Conservation (phyloP, 2,113 vertebrate species). For the Halcyon senegalensis region DNA sequence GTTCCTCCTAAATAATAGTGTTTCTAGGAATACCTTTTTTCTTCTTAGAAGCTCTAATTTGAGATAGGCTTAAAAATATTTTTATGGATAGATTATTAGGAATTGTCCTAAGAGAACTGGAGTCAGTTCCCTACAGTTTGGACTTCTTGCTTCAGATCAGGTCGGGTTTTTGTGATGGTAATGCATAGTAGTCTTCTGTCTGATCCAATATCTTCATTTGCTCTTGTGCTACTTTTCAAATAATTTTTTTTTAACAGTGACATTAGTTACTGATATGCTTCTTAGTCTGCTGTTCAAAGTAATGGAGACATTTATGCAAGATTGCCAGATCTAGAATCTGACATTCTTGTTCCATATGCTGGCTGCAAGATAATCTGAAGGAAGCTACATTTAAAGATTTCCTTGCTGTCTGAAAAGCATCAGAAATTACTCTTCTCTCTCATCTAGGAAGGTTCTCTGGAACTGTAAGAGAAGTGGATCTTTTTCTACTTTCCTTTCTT, state of each 20-base stretch:
- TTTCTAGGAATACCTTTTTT: background rate
- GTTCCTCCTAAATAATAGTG: background rate
- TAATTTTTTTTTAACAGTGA: background rate
- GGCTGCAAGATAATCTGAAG: background rate
- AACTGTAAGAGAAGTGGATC: background rate
- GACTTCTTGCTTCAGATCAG: background rate
- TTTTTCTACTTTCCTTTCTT: background rate
- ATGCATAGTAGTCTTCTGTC: too few species aligned
- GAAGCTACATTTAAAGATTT: background rate
- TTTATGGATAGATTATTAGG: background rate
- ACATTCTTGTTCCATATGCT: background rate
- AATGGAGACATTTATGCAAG: background rate
- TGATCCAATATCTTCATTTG: too few species aligned
- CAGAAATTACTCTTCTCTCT: background rate
- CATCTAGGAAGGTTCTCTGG: background rate
- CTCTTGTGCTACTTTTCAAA: background rate
- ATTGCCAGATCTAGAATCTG: background rate
- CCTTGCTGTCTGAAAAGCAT: background rate
- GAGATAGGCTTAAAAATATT: background rate
- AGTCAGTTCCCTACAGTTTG: background rate
- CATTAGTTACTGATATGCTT: background rate
- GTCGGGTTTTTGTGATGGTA: too few species aligned
- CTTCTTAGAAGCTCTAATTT: background rate
- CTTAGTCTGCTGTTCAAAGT: background rate
- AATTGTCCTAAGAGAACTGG: background rate